Evolutionary conservation across 2,888 invertebrate genomes (phyloP), one percentile per base, ranked within the genome.

Genomic region (Pediacus dermestoides): DNA sequence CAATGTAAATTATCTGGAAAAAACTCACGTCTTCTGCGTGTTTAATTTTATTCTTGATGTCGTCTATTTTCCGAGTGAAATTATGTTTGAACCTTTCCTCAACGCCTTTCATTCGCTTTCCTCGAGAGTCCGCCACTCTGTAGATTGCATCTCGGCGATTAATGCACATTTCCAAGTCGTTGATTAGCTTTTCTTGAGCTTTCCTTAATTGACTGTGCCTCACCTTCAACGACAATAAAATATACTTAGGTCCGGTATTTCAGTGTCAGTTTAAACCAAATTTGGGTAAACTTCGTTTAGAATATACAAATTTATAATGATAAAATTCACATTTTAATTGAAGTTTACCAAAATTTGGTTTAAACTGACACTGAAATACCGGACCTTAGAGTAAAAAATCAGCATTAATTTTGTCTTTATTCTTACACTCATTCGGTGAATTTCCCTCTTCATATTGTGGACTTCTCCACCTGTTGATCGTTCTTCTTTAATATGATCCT

Each of bases 371-470:
- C n/a, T n/a, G n/a, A n/a, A n/a, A n/a, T n/a, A n/a, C n/a, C n/a
- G n/a, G n/a, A n/a, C n/a, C n/a, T n/a, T n/a, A n/a, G n/a, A n/a
- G n/a, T n/a, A 16, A 34, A 34, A 28, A 9, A 8, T 16, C 6
- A 3, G 33, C 6, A 10, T 26, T 50, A 52, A 38, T n/a, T n/a
- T n/a, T n/a, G n/a, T n/a, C n/a, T n/a, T n/a, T n/a, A n/a, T n/a
- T n/a, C 59, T 70, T 63, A 88, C 85, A 68, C 85, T 80, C 89
- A 89, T 89, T 50, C 84, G 76, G 55, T 88, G 88, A 57, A 90
- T 88, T 72, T 90, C 89, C 22, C 73, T 74, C 60, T 77, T 82
- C 88, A 89, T 88, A 16, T 74, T 74, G 1, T 80, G 81, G 11
- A 88, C 76, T 63, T 88, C 88, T 2, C 88, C 85, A 3, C 74